Evolutionary conservation across 2,113 vertebrate genomes (phyloP).

Genomic region (Ardeotis arabs): DNA sequence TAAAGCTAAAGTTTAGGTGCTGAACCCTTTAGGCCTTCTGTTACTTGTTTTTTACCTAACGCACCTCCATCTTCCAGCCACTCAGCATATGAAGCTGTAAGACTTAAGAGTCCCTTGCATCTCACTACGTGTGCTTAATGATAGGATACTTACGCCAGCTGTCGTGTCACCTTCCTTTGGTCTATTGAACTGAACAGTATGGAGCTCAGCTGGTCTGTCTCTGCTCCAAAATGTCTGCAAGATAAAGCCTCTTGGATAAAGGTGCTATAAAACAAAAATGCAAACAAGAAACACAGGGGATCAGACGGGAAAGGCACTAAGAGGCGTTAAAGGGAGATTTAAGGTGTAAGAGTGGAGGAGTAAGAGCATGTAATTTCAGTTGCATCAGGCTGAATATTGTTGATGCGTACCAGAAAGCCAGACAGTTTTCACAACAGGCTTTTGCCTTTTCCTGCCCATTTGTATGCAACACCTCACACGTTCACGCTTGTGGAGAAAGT

Average conservation of each 20-base stretch:
- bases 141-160: not conserved
- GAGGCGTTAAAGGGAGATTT: not conserved
- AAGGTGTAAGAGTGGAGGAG: not conserved
- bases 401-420: not conserved
- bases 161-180: not conserved
- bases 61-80: not conserved
- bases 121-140: not conserved
- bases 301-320: not conserved
- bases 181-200: not conserved
- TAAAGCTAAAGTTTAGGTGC: not conserved
- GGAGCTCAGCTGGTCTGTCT: not conserved
- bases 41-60: not conserved
- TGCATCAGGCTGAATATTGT: not conserved
- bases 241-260: not conserved
- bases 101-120: not conserved
- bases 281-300: not conserved
- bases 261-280: not conserved
- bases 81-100: not conserved
- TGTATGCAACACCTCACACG: constrained; percentile 42
- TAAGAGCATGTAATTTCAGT: not conserved
- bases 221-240: not conserved
- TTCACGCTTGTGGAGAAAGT: constrained; percentile 31
- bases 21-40: not conserved
- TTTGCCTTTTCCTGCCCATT: constrained; percentile 21
- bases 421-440: constrained; percentile 8